Conservation (phyloP, 2,888 invertebrate species). For the Tiphia femorata region DNA sequence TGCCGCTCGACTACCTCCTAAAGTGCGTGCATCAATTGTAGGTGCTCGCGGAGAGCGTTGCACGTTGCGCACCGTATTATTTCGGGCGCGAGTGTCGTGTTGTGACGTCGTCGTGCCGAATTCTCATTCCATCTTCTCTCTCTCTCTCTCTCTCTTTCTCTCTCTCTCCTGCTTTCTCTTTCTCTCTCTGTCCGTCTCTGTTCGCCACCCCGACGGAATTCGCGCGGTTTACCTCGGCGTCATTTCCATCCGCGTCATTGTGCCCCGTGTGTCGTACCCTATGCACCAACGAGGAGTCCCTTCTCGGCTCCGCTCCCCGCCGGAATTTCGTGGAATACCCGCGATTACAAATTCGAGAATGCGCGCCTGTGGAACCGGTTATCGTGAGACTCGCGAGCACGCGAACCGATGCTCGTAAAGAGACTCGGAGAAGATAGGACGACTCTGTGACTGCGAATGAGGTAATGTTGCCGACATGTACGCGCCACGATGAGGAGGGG, state of each 20-base stretch:
- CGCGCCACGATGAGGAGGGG: too few species aligned
- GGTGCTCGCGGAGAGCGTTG: slow-evolving; percentile 14
- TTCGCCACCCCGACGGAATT: too few species aligned
- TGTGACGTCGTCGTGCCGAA: background rate
- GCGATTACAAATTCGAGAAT: slow-evolving; percentile 35
- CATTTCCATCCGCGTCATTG: background rate
- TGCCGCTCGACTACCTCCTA: too few species aligned
- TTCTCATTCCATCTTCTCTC: background rate
- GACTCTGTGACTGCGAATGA: too few species aligned
- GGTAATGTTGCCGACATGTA: too few species aligned
- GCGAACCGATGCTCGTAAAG: too few species aligned
- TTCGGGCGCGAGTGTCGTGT: slow-evolving; percentile 17
- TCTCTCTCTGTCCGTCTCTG: background rate
- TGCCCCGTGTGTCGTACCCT: background rate
- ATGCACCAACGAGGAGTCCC: background rate
- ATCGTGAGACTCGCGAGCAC: slow-evolving; percentile 23
- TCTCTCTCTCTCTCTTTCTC: background rate
- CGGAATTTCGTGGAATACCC: slow-evolving; percentile 29
- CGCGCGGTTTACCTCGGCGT: too few species aligned
- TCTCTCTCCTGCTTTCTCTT: background rate
- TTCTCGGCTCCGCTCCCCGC: background rate
- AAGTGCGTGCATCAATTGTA: too few species aligned
- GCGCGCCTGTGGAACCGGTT: slow-evolving; percentile 28
- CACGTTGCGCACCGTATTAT: slow-evolving; percentile 10
- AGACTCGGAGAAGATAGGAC: too few species aligned